Base-by-base conservation (phyloP, 2,888 invertebrate genomes). In the Mellilla xanthometata region DNA sequence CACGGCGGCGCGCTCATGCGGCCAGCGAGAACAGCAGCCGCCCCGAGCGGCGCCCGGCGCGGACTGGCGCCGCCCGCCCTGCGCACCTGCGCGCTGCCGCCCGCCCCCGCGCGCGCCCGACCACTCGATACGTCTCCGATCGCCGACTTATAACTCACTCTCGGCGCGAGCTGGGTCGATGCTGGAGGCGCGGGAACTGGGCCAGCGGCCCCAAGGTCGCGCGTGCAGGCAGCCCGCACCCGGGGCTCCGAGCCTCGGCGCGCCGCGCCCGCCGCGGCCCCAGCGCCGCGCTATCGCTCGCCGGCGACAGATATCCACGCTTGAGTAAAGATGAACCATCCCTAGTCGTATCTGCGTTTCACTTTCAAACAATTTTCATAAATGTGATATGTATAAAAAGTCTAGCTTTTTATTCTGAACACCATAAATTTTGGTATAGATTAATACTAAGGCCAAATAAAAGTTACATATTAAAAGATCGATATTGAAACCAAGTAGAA, bases 1-100 rank as follows among this genome's bases (percentile, higher is more conserved):
- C 85, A 86, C 82, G 76, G 76, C 72, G 81, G 72, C 84, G 83
- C 83, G 80, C 81, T 83, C 82, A 84, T 86, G 79, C 86, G 81
- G 77, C 78, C 78, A 65, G 60, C 54, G 66, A 65, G 58, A 55
- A 56, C 73, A 68, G 71, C 81, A 74, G n/a, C 82, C 84, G 80
- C 76, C 77, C 82, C 83, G 75, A 75, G 78, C 83, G 75, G 81
- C 81, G 77, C 81, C 69, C 77, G 79, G 85, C 84, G 79, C 86
- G 81, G 78, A 81, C 85, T 81, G 72, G 66, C 68, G 58, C 60
- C 56, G 52, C 74, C 60, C 56, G 52, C 74, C 70, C 69, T 69
- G 70, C 72, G 72, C 81, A 82, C 83, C 83, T 77, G 77, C 76
- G 76, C 75, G 61, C 54, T 52, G 62, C 19, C 28, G 3, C 51